Base-by-base conservation (phyloP, 2,888 invertebrate genomes). In the Eulithis prunata region DNA sequence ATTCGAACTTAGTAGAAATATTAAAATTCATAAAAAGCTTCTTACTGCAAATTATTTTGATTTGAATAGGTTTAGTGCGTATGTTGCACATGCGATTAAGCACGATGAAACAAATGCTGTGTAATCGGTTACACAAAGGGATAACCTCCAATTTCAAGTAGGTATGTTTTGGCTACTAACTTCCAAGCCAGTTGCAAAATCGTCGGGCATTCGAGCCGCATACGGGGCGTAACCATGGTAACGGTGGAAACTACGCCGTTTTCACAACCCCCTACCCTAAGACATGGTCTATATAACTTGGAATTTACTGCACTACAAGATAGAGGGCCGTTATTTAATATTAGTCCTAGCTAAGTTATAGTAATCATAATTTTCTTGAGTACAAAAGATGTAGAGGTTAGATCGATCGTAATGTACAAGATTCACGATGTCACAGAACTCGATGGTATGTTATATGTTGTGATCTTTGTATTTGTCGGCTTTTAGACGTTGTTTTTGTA, bases 221-320 rank as follows among this genome's bases (percentile, higher is more conserved):
- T 88, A 88, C 88, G 82, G 89, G 90, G 90, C 82, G 91, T 93
- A 84, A 82, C 83, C 84, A 91, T 91, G 83, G 84, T 82, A 89
- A 93, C 91, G 64, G 79, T 81, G 87, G 87, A 90, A 90, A 90
- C 87, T 90, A 86, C 91, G 88, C 84, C 86, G 82, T 90, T 89
- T 78, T 82, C 79, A 79, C 81, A 82, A 79, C 82, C 84, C 79
- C 80, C 80, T 71, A 78, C 77, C 76, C 68, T 64, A 60, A 65
- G 65, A 60, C 57, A 64, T 66, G 57, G 58, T 64, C 67, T 69
- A 69, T 71, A 71, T 67, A 72, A 63, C 64, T 66, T 68, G 65
- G 67, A 68, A 77, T 78, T 79, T 80, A 78, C 76, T 78, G 74
- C 73, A 72, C 70, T 75, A 70, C 71, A 73, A 75, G 69, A 77